phyloP scores from a whole-genome alignment of 2,797 vertebrate species.

The Lacerta agilis region DNA sequence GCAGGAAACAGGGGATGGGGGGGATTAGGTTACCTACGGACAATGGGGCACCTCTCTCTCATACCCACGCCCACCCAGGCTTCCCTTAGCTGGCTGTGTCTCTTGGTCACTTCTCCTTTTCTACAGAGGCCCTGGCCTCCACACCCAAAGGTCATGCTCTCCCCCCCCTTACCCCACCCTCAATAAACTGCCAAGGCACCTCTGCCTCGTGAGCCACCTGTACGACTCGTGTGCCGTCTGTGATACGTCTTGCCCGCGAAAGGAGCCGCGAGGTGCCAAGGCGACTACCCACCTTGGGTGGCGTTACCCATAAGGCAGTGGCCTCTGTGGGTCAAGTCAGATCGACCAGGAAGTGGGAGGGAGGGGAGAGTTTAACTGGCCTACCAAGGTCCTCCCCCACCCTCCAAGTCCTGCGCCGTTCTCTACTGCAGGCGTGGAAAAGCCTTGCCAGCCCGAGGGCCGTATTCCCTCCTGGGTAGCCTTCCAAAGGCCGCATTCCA shows the following conservation, averaged over 20 bases:
- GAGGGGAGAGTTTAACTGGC: neutral
- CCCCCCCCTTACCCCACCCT: neutral
- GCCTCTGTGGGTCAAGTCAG: neutral
- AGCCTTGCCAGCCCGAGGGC: no score
- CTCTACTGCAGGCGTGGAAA: neutral
- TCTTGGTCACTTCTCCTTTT: slow-evolving; percentile 6
- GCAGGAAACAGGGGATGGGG: neutral
- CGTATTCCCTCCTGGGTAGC: no score
- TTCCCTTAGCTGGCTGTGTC: neutral
- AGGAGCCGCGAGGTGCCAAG: neutral
- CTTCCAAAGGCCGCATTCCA: no score
- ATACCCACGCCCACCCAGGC: neutral
- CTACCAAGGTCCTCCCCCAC: neutral
- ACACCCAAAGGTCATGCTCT: neutral
- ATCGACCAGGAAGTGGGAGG: rapidly evolving
- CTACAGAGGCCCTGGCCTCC: neutral
- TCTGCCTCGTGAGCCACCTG: neutral
- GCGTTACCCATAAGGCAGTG: neutral
- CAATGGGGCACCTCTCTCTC: neutral
- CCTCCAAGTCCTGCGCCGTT: neutral
- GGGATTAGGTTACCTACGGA: neutral
- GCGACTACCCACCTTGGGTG: neutral
- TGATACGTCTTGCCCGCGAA: neutral
- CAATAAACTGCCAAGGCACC: slow-evolving; percentile 16
- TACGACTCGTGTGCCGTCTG: rapidly evolving